Evolutionary conservation across 2,797 vertebrate genomes (phyloP).

Genomic region (Neosilurus mollespiculum): DNA sequence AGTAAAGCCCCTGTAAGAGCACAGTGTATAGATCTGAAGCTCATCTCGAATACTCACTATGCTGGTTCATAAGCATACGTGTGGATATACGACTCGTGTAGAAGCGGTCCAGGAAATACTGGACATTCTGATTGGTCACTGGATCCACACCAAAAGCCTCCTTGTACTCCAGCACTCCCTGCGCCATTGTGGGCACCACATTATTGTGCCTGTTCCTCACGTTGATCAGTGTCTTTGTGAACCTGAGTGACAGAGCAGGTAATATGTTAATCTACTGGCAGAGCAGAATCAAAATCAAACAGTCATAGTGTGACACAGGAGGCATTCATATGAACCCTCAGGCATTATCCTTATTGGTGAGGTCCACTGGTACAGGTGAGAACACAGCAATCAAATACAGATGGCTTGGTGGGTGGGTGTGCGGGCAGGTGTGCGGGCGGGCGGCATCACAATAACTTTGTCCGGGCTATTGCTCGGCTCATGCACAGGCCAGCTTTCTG

Average conservation of each 20-base stretch:
- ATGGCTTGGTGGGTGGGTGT: too few relatives aligned
- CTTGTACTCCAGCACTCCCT: slow-evolving; percentile 95
- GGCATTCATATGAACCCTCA: background rate
- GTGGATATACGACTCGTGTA: slow-evolving; percentile 99
- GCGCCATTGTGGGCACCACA: slow-evolving; percentile 95
- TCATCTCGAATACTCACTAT: slow-evolving; percentile 81
- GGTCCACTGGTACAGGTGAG: background rate
- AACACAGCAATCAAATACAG: background rate
- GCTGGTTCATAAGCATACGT: slow-evolving; percentile 98
- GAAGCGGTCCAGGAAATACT: slow-evolving; percentile 98
- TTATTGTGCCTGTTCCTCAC: slow-evolving; percentile 92
- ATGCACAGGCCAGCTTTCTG: too few relatives aligned
- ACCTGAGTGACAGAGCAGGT: slow-evolving; percentile 68
- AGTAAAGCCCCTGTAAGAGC: background rate
- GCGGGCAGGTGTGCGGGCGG: too few relatives aligned
- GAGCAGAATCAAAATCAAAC: background rate
- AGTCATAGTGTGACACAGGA: background rate
- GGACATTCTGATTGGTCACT: slow-evolving; percentile 94
- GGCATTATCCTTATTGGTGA: background rate
- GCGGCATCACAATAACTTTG: too few relatives aligned
- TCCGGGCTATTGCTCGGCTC: too few relatives aligned
- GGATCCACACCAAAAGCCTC: slow-evolving; percentile 88
- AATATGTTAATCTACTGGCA: slow-evolving; percentile 6
- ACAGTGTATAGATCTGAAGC: background rate
- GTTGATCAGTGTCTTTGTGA: slow-evolving; percentile 86